These are phyloP conservation scores for Netelia virgata DNA, from an alignment of 2,888 invertebrate species.

Conservation along the genomic window DNA sequence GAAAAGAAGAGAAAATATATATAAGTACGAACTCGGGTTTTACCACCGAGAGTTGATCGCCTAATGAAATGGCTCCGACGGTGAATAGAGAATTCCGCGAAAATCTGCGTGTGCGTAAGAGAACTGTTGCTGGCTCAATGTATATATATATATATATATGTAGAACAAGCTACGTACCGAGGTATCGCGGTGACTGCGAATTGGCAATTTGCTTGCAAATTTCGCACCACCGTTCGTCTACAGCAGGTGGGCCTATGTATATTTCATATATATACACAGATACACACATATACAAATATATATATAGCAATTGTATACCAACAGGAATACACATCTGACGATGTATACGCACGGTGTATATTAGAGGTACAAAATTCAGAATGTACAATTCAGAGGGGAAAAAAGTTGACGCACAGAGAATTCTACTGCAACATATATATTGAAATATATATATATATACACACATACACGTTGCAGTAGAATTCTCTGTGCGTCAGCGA, in stretches of 20 bases:
- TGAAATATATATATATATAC: background rate
- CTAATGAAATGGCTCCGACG: conserved; percentile 48
- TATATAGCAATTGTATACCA: conserved; percentile 17
- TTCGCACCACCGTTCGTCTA: conserved; percentile 70
- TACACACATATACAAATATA: conserved; percentile 2
- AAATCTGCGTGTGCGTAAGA: conserved; percentile 47
- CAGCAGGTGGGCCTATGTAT: conserved; percentile 50
- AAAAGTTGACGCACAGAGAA: conserved; percentile 1
- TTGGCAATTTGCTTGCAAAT: conserved; percentile 84
- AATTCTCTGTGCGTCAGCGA: too few species aligned
- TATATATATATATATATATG: conserved; percentile 12
- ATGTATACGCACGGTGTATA: conserved; percentile 12
- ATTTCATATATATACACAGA: conserved; percentile 12
- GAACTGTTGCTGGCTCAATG: conserved; percentile 21
- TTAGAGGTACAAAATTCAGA: conserved; percentile 33
- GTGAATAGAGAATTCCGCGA: conserved; percentile 47
- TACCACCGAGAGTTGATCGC: conserved; percentile 31
- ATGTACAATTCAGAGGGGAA: background rate
- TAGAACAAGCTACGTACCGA: conserved; percentile 61
- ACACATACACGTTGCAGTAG: too few species aligned
- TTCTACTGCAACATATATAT: background rate
- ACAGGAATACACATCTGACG: conserved; percentile 35
- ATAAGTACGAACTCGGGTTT: conserved; percentile 27
- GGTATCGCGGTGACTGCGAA: conserved; percentile 77
- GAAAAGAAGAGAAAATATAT: conserved; percentile 1